Percentiles rank a stretch among this genome's conserved stretches.
phyloP scores from a whole-genome alignment of 2,797 vertebrate species.

The Pangasius mekongensis region DNA sequence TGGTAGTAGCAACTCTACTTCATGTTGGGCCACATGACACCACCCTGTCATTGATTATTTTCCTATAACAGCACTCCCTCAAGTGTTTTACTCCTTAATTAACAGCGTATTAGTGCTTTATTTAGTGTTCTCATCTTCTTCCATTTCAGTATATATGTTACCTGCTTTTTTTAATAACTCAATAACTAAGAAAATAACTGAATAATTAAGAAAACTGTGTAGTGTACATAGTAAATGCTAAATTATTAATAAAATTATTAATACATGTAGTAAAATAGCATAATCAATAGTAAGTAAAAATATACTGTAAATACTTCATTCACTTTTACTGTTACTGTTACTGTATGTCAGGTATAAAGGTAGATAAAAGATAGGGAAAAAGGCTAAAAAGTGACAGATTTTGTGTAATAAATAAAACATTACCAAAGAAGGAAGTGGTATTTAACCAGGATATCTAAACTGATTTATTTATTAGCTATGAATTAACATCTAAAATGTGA shows the following conservation, averaged over 20 bases:
- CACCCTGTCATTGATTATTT: background rate
- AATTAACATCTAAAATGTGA: background rate
- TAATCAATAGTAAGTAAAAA: background rate
- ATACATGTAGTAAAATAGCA: background rate
- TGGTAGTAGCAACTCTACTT: background rate
- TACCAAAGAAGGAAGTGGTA: background rate
- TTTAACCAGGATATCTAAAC: background rate
- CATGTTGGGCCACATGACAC: background rate
- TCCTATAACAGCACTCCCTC: background rate
- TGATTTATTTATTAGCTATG: background rate
- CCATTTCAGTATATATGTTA: background rate
- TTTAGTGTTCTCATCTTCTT: background rate
- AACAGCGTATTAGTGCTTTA: background rate
- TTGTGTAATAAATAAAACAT: background rate
- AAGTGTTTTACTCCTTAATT: background rate
- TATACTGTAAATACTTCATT: background rate
- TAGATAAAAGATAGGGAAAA: no score
- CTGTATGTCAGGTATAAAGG: background rate
- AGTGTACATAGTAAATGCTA: background rate
- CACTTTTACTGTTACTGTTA: background rate
- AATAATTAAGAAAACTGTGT: background rate
- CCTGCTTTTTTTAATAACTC: background rate
- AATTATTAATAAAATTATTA: background rate
- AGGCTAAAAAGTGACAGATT: background rate
- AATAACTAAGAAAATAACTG: no score